Percentiles rank a stretch among this genome's conserved stretches.
These are phyloP conservation scores for Nothoprocta pentlandii DNA, from an alignment of 2,113 vertebrate genomes.

Conservation along the genomic window DNA sequence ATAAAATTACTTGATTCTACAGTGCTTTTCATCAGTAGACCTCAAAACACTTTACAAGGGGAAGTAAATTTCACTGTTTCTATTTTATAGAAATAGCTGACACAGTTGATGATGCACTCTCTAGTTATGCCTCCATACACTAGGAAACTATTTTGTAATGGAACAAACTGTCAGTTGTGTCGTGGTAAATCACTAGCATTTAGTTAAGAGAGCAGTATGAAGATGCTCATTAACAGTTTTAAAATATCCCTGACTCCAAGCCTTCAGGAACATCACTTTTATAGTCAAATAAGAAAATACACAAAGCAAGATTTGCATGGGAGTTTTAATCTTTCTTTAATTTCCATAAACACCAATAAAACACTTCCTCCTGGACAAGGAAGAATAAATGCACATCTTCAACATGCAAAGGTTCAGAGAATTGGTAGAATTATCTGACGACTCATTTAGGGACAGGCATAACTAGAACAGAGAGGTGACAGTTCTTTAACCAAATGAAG, in stretches of 20 bases:
- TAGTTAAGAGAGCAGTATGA: slow-evolving; percentile 29
- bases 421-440: slow-evolving; percentile 55
- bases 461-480: slow-evolving; percentile 28
- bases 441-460: slow-evolving; percentile 44
- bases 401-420: slow-evolving; percentile 10
- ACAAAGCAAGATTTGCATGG: slow-evolving; percentile 35
- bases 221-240: slow-evolving; percentile 27
- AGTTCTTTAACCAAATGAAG: slow-evolving; percentile 10
- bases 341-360: slow-evolving; percentile 42
- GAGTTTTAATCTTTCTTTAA: slow-evolving; percentile 38
- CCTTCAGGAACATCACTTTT: slow-evolving; percentile 32
- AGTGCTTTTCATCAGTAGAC: not conserved
- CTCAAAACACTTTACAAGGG: not conserved
- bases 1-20: not conserved
- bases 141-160: not conserved
- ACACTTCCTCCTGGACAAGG: not conserved
- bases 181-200: not conserved
- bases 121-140: not conserved
- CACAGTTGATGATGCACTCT: not conserved
- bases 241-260: not conserved
- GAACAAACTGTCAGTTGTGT: not conserved
- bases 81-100: not conserved
- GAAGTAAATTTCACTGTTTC: not conserved
- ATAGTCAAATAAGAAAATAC: slow-evolving; percentile 22
- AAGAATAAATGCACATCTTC: slow-evolving; percentile 2